These are phyloP conservation scores for Notarius lentiginosus DNA, from an alignment of 2,113 vertebrate species.

Conservation along the genomic window DNA sequence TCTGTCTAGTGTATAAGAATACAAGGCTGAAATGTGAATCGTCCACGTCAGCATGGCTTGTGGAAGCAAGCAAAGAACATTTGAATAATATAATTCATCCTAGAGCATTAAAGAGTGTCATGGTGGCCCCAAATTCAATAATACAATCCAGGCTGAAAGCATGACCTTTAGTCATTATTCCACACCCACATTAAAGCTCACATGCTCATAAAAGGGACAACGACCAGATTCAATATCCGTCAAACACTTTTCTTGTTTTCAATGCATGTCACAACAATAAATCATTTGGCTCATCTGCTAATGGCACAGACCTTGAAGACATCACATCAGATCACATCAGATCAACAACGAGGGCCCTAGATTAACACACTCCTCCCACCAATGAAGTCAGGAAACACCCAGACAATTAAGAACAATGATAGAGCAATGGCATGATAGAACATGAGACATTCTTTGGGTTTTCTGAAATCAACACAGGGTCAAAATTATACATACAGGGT, in stretches of 20 bases:
- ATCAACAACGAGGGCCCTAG: constrained; percentile 14
- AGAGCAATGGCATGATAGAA: neutral
- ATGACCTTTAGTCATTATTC: constrained; percentile 2
- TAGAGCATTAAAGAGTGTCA: neutral
- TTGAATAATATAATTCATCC: constrained; percentile 3
- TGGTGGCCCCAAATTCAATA: neutral
- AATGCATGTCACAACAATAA: neutral
- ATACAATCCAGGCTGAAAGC: constrained; percentile 2
- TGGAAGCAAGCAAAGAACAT: neutral
- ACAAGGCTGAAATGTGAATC: constrained; percentile 17
- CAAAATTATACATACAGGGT: too few relatives aligned
- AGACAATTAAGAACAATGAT: constrained; percentile 31
- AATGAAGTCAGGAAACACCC: constrained; percentile 19
- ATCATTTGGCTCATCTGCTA: neutral
- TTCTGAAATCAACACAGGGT: too few relatives aligned
- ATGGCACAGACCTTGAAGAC: neutral
- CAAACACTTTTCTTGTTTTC: neutral
- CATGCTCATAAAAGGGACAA: neutral
- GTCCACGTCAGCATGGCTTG: constrained; percentile 46
- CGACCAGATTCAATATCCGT: neutral
- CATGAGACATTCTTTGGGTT: neutral
- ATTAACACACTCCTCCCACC: constrained; percentile 6
- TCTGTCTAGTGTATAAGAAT: constrained; percentile 37
- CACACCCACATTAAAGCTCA: constrained; percentile 3
- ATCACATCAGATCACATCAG: constrained; percentile 9